Conservation (phyloP, 2,888 invertebrate species). For the Cantharis flavilabris region DNA sequence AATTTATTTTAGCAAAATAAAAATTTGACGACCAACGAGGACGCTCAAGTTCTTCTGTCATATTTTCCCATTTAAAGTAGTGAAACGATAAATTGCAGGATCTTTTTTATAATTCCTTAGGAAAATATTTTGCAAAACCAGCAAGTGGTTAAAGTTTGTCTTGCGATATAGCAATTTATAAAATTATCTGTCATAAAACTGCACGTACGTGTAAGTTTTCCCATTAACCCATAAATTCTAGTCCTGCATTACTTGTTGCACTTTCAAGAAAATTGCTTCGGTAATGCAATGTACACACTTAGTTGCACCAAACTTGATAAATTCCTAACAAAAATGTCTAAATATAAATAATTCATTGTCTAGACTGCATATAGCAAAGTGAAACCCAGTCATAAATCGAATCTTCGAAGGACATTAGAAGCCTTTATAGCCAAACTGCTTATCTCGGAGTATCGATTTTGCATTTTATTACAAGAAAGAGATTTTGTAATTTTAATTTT, state of each 20-base stretch:
- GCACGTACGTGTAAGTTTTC: not conserved
- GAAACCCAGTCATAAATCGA: conserved; percentile 12
- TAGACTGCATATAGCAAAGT: conserved; percentile 8
- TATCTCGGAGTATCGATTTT: not conserved
- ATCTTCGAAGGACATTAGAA: not conserved
- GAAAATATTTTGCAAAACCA: not conserved
- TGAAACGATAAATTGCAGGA: not conserved
- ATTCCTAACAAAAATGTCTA: not conserved
- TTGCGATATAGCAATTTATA: not conserved
- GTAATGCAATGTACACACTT: not conserved
- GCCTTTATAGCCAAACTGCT: not conserved
- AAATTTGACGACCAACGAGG: not conserved
- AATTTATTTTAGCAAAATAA: not conserved
- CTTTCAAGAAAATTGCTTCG: not conserved
- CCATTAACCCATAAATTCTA: not conserved
- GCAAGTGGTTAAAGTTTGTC: not conserved
- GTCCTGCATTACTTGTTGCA: not conserved
- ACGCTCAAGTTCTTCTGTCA: not conserved
- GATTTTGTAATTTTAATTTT: not conserved
- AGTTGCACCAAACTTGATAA: not conserved
- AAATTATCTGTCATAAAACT: not conserved
- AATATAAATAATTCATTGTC: conserved; percentile 18
- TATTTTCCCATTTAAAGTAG: not conserved
- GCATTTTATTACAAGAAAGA: not conserved
- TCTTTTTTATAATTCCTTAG: not conserved